phyloP scores from a whole-genome alignment of 2,113 vertebrate genomes.

The Peromyscus leucopus region DNA sequence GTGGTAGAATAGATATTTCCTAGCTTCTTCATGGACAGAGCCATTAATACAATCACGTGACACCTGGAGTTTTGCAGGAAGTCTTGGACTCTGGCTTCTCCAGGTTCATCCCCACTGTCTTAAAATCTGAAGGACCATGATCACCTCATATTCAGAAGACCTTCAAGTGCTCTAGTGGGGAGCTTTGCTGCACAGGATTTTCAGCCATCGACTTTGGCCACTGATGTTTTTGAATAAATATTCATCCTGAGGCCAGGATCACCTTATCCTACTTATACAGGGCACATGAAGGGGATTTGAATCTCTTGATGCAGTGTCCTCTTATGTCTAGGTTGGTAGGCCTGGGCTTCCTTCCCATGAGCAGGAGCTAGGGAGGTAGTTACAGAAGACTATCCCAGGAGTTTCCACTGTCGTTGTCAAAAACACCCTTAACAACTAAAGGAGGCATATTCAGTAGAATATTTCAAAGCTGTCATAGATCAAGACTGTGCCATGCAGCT shows the following conservation, averaged over 20 bases:
- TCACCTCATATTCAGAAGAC: neutral
- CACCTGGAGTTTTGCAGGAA: too few species aligned
- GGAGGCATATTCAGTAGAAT: neutral
- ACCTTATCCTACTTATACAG: neutral
- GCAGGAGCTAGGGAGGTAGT: neutral
- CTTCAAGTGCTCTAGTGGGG: neutral
- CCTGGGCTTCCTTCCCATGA: neutral
- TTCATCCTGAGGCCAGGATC: neutral
- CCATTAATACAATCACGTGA: neutral
- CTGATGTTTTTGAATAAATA: neutral
- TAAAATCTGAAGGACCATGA: neutral
- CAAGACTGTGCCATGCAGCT: neutral
- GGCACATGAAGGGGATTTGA: neutral
- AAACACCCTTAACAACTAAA: neutral
- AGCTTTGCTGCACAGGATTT: neutral
- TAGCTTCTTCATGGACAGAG: neutral
- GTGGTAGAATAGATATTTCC: neutral
- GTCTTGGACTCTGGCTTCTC: neutral
- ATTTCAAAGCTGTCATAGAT: neutral
- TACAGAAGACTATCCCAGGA: neutral
- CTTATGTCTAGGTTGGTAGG: neutral
- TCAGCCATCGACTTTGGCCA: neutral
- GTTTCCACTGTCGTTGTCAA: neutral
- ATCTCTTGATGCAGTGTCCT: neutral
- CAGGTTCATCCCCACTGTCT: neutral